phyloP scores from a whole-genome alignment of 2,888 invertebrate species.

The Microdon myrmicae region DNA sequence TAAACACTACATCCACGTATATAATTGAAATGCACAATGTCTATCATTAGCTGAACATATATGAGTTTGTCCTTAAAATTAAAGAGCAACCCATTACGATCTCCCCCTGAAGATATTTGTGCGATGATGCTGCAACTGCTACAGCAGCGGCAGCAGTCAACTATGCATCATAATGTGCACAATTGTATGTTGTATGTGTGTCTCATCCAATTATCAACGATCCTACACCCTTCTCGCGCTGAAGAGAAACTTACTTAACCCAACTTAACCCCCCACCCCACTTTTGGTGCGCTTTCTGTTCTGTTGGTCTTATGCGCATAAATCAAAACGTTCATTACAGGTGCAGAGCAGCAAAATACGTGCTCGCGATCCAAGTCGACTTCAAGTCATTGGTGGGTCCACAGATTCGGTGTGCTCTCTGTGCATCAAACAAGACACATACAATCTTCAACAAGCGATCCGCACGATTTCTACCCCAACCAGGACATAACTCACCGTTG shows the following conservation, averaged over 20 bases:
- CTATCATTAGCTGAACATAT: constrained; percentile 42
- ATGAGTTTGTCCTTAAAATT: constrained; percentile 46
- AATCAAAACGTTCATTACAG: constrained; percentile 49
- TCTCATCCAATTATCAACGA: constrained; percentile 45
- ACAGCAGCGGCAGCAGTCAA: constrained; percentile 11
- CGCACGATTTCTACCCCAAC: constrained; percentile 41
- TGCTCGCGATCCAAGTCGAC: constrained; percentile 21
- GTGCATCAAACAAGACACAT: constrained; percentile 34
- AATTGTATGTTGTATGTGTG: constrained; percentile 24
- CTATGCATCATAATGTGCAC: constrained; percentile 42
- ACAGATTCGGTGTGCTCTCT: constrained; percentile 5
- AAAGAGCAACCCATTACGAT: constrained; percentile 41
- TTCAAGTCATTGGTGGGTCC: constrained; percentile 21
- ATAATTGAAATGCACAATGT: constrained; percentile 49
- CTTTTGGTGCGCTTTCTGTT: constrained; percentile 15
- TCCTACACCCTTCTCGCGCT: constrained; percentile 8
- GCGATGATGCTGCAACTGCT: constrained; percentile 25
- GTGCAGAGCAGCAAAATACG: constrained; percentile 46
- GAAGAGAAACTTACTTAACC: constrained; percentile 1
- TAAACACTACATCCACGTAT: constrained; percentile 48
- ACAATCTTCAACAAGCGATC: constrained; percentile 29
- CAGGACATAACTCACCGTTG: constrained; percentile 39
- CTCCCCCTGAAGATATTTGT: constrained; percentile 44
- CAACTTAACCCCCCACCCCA: constrained; percentile 12
- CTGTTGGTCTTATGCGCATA: constrained; percentile 44